Conservation (phyloP, 2,888 invertebrate genomes). For the Hybos culiciformis region DNA sequence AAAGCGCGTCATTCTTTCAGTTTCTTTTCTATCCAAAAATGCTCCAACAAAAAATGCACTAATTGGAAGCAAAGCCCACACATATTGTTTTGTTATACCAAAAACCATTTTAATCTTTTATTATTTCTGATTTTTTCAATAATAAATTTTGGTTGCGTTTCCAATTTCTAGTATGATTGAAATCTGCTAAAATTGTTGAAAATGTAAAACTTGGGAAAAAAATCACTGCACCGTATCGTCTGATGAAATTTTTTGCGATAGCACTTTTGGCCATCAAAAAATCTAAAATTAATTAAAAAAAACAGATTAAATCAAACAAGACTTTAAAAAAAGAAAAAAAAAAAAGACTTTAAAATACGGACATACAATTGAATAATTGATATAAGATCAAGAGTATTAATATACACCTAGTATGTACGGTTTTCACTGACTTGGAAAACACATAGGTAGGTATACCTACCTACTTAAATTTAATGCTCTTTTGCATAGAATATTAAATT, state of each 20-base stretch:
- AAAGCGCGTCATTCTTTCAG: slow-evolving; percentile 54
- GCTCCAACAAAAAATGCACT: slow-evolving; percentile 46
- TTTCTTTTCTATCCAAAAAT: slow-evolving; percentile 53
- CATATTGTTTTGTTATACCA: slow-evolving; percentile 41
- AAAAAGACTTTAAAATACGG: not conserved
- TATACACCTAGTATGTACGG: too few relatives aligned
- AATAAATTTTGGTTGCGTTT: slow-evolving; percentile 38
- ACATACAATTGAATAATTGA: not conserved
- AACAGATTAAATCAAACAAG: too few relatives aligned
- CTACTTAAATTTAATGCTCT: too few relatives aligned
- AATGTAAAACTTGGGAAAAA: slow-evolving; percentile 49
- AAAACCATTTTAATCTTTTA: slow-evolving; percentile 34
- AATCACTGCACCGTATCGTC: slow-evolving; percentile 52
- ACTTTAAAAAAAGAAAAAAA: too few relatives aligned
- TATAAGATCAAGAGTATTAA: too few relatives aligned
- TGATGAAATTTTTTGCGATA: not conserved
- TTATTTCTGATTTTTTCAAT: slow-evolving; percentile 16
- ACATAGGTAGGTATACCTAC: too few relatives aligned
- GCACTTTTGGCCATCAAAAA: not conserved
- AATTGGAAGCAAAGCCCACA: slow-evolving; percentile 41
- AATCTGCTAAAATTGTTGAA: slow-evolving; percentile 54
- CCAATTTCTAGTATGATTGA: slow-evolving; percentile 58
- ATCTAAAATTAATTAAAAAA: not conserved
- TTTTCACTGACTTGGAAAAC: too few relatives aligned
- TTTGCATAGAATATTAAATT: too few relatives aligned